Conservation (phyloP, 2,113 vertebrate species). For the Poicephalus gulielmi region DNA sequence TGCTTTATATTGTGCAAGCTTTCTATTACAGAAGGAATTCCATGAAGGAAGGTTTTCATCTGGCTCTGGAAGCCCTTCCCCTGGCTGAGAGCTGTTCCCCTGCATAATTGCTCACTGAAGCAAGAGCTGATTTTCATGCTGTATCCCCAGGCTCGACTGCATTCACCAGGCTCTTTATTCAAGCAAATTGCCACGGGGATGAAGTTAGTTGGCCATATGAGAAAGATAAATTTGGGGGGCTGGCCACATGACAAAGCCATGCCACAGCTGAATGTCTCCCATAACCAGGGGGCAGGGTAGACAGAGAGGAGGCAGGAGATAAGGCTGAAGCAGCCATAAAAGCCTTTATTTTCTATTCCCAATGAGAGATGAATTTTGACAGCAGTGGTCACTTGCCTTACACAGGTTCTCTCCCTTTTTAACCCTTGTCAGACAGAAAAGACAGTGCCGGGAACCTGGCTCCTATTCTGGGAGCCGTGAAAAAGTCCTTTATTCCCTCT, state of each 20-base stretch:
- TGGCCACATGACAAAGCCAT: not conserved
- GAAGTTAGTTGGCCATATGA: constrained; percentile 22
- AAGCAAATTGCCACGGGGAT: constrained; percentile 37
- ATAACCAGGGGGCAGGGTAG: not conserved
- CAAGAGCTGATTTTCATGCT: not conserved
- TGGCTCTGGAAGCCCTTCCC: not conserved
- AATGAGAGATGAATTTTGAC: not conserved
- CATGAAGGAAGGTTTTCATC: not conserved
- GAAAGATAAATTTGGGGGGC: constrained; percentile 3
- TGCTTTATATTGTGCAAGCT: not conserved
- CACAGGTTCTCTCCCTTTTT: not conserved
- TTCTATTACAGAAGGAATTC: not conserved
- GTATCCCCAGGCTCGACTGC: not conserved
- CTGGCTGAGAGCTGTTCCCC: not conserved
- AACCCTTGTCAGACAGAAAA: not conserved
- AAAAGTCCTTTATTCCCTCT: not conserved
- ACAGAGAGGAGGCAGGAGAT: not conserved
- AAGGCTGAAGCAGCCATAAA: not conserved
- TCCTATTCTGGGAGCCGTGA: not conserved
- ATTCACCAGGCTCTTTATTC: constrained; percentile 19
- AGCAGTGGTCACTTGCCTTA: not conserved
- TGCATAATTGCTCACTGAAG: not conserved
- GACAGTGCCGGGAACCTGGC: not conserved
- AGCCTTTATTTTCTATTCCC: not conserved
- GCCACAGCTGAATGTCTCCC: not conserved